Evolutionary conservation across 53 echinoderm and acorn worm species (phyloP), one percentile per base, ranked within the genome.

Genomic region (Echinometra lucunter): DNA sequence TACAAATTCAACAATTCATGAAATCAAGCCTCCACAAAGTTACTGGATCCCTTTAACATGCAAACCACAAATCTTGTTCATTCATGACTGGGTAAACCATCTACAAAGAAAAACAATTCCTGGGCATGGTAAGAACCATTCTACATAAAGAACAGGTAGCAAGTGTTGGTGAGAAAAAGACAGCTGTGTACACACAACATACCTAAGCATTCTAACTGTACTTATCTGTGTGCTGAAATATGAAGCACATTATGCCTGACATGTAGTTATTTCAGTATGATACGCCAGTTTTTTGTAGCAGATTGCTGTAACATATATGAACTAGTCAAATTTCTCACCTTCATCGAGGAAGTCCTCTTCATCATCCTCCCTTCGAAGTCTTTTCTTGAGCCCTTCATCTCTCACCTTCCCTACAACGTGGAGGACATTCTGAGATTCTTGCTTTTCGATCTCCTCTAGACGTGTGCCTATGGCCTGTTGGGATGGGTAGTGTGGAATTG

Each of bases 341-440:
- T 98, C 98, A 88, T 98, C 97, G n/a, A 98, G 60, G 90, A 98
- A 98, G 66, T 98, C 98, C 91, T 98, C 98, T 80, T 98, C 96
- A 82, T 98, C 98, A 78, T 98, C 98, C 27, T 98, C 97, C 78
- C 97, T 95, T 60, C 98, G 35, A 10, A 98, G 93, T 94, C 97
- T 88, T 53, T 96, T 97, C 91, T 95, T 97, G 91, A 97, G 91
- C 6, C 97, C 94, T 88, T 98, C 97, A 49, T 97, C 97, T 66
- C 93, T 96, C 49, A 98, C 95, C 67, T 95, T 96, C 1, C 97
- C 97, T 2, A 98, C 97, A 15, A 98, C 98, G 82, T 91, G 74
- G 63, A 97, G 95, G 13, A 96, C 92, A 53, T 97, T 97, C 57
- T 95, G 94, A 6, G 97, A 95, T 70, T 98, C 97, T 89, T 96